These are phyloP conservation scores for Scrobipalpa atriplicella DNA, from an alignment of 2,888 invertebrate species.

Conservation along the genomic window DNA sequence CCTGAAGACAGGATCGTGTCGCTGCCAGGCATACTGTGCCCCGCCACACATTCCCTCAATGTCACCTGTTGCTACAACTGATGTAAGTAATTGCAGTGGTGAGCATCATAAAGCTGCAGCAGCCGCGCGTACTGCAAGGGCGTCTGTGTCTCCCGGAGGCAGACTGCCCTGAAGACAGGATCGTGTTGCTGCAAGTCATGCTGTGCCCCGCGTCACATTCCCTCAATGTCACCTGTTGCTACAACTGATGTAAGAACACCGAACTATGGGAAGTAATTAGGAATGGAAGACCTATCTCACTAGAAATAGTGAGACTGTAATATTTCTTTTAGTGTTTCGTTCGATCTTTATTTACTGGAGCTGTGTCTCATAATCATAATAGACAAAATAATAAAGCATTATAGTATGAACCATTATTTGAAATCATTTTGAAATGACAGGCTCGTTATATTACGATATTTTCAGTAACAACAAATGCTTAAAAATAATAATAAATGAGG, in stretches of 20 bases:
- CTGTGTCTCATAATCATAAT: no score
- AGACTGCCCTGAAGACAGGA: conserved; percentile 52
- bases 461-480: no score
- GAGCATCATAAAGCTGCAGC: conserved; percentile 51
- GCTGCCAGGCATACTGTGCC: conserved; percentile 51
- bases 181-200: conserved; percentile 39
- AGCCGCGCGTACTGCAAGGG: conserved; percentile 65
- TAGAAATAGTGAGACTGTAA: no score
- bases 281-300: no score
- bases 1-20: conserved; percentile 44
- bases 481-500: no score
- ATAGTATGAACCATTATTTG: no score
- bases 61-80: conserved; percentile 67
- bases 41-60: conserved; percentile 53
- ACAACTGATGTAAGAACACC: conserved; percentile 44
- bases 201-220: conserved; percentile 61
- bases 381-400: no score
- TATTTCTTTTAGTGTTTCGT: no score
- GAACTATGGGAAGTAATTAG: no score
- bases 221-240: conserved; percentile 63
- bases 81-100: conserved; percentile 43
- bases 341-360: no score
- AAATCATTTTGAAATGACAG: no score
- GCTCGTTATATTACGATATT: no score
- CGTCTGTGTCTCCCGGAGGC: conserved; percentile 57